Percentiles rank a stretch among this genome's conserved stretches.
Evolutionary conservation across 2,113 vertebrate genomes (phyloP).

Genomic region (Vulpes lagopus): DNA sequence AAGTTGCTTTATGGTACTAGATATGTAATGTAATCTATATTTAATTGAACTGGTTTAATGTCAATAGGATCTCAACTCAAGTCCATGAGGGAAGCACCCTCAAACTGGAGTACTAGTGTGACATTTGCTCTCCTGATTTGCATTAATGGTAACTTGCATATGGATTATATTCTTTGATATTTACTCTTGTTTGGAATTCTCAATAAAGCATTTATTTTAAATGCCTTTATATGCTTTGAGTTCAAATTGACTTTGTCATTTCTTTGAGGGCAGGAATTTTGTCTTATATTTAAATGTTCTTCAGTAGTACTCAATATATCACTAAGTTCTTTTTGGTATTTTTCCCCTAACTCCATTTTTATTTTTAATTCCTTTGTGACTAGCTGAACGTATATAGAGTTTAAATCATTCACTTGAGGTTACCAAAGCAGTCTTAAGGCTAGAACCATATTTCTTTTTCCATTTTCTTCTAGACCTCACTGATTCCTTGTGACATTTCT

Average conservation of each 20-base stretch:
- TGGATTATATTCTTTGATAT: neutral
- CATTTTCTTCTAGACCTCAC: neutral
- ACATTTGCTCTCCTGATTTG: neutral
- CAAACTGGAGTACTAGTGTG: neutral
- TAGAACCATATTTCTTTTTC: neutral
- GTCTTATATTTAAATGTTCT: neutral
- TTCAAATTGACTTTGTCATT: neutral
- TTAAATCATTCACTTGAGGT: neutral
- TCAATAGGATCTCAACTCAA: neutral
- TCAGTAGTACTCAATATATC: neutral
- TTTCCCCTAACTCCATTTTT: neutral
- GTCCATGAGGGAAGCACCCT: neutral
- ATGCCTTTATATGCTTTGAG: neutral
- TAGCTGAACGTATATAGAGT: neutral
- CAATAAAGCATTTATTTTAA: neutral
- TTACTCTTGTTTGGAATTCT: neutral
- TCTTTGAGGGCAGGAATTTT: neutral
- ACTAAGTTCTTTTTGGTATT: neutral
- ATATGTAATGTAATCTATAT: neutral
- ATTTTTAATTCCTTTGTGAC: neutral
- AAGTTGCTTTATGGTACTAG: neutral
- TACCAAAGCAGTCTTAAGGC: neutral
- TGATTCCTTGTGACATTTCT: constrained; percentile 11
- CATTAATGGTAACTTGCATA: neutral
- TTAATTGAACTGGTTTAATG: neutral